phyloP scores from a whole-genome alignment of 2,113 vertebrate species.

The Drymodes brunneopygia region DNA sequence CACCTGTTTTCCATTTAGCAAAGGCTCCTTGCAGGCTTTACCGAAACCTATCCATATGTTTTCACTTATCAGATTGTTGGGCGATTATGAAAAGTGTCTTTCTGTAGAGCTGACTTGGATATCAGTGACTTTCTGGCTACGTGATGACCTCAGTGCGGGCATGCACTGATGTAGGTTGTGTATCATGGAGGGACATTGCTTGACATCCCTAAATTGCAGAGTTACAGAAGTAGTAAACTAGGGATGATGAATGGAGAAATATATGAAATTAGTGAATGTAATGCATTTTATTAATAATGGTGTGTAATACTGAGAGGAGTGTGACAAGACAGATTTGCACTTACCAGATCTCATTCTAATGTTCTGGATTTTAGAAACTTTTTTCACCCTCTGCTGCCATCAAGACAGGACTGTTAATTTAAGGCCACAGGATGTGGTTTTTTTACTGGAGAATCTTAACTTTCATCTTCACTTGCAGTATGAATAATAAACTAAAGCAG shows the following conservation, averaged over 20 bases:
- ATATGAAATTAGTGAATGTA: constrained; percentile 1
- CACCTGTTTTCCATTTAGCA: constrained; percentile 95
- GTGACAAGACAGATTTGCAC: neutral
- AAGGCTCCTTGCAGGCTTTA: constrained; percentile 84
- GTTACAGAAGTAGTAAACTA: neutral
- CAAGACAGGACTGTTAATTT: neutral
- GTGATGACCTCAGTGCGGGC: constrained; percentile 69
- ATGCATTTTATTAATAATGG: neutral
- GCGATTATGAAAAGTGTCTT: constrained; percentile 90
- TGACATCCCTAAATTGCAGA: neutral
- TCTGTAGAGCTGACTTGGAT: constrained; percentile 81
- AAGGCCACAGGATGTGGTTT: neutral
- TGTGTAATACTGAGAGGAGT: neutral
- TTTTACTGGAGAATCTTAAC: neutral
- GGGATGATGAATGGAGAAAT: neutral
- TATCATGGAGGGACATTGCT: neutral
- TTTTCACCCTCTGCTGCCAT: neutral
- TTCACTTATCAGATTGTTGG: constrained; percentile 89
- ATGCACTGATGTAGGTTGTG: neutral
- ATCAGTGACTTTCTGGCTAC: constrained; percentile 81
- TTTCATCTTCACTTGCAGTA: constrained; percentile 19
- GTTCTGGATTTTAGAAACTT: neutral
- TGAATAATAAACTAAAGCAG: neutral
- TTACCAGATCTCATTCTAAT: neutral
- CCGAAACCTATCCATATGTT: constrained; percentile 84